These are phyloP conservation scores for Argyrosomus japonicus DNA, from an alignment of 2,113 vertebrate species.

Conservation along the genomic window DNA sequence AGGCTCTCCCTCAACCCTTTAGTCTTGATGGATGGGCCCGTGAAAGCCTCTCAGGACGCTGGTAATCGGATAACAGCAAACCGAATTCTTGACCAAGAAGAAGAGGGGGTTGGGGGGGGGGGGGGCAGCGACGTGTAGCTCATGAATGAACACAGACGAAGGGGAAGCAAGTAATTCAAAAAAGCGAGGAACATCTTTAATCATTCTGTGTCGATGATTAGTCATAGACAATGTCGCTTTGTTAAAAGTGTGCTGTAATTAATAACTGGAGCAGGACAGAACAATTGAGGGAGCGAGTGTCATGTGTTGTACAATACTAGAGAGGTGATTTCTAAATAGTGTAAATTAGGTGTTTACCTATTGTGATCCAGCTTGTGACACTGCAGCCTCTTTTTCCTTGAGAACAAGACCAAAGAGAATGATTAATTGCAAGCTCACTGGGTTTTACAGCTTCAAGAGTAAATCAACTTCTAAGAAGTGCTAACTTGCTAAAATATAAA, in stretches of 20 bases:
- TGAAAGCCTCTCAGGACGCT: conserved; percentile 74
- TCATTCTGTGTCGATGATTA: conserved; percentile 82
- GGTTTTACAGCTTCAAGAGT: conserved; percentile 90
- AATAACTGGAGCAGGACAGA: conserved; percentile 78
- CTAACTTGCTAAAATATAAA: conserved; percentile 93
- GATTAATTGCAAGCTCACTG: conserved; percentile 87
- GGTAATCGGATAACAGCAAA: conserved; percentile 77
- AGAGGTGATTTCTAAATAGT: conserved; percentile 87
- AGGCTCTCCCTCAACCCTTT: conserved; percentile 67
- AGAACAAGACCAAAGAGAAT: conserved; percentile 73
- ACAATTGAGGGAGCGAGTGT: conserved; percentile 76
- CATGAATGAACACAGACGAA: conserved; percentile 65
- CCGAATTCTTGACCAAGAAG: conserved; percentile 71
- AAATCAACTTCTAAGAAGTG: conserved; percentile 89
- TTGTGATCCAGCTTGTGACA: conserved; percentile 84
- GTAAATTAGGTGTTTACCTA: conserved; percentile 86
- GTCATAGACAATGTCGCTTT: conserved; percentile 83
- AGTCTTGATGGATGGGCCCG: conserved; percentile 79
- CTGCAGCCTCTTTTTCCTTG: conserved; percentile 74
- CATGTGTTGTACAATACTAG: conserved; percentile 81
- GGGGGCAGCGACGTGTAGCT: conserved; percentile 46
- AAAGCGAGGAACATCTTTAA: conserved; percentile 79
- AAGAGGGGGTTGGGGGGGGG: background rate
- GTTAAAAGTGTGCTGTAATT: conserved; percentile 82
- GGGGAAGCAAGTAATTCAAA: conserved; percentile 64